A percentile compares a stretch with the other conserved stretches of the same genome.
Conservation (phyloP, 2,888 invertebrate species). For the Epistrophe eligans region DNA sequence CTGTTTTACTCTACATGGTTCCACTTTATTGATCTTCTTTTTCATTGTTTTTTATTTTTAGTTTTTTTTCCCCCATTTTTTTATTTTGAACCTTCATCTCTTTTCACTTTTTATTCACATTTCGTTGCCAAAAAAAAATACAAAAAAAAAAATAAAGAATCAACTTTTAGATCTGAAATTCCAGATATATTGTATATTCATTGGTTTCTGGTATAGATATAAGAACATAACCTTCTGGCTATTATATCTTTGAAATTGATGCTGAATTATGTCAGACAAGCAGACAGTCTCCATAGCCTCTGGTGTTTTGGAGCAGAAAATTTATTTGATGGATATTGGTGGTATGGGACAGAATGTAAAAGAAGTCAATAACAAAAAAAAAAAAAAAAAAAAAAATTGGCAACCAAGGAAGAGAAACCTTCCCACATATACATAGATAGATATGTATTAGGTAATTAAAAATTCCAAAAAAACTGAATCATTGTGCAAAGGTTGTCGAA, state of each 20-base stretch:
- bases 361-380: not conserved
- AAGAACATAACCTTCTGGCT: slow-evolving; percentile 42
- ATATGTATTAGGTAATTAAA: slow-evolving; percentile 44
- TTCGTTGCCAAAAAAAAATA: slow-evolving; percentile 2
- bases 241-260: slow-evolving; percentile 70
- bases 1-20: slow-evolving; percentile 7
- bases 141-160: not conserved
- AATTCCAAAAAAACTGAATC: slow-evolving; percentile 54
- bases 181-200: slow-evolving; percentile 7
- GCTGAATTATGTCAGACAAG: slow-evolving; percentile 67
- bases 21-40: slow-evolving; percentile 33
- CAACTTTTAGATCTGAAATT: slow-evolving; percentile 9
- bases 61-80: not conserved
- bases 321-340: slow-evolving; percentile 28
- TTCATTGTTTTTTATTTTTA: slow-evolving; percentile 20
- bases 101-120: slow-evolving; percentile 24
- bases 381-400: slow-evolving; percentile 9
- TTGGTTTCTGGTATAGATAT: slow-evolving; percentile 33
- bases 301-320: slow-evolving; percentile 54
- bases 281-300: slow-evolving; percentile 69
- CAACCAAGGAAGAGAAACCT: slow-evolving; percentile 2
- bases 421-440: not conserved
- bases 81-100: not conserved
- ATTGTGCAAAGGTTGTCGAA: slow-evolving; percentile 23
- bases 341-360: slow-evolving; percentile 9